Conservation (phyloP, 1,140 invertebrate genomes). For the Limonius californicus region DNA sequence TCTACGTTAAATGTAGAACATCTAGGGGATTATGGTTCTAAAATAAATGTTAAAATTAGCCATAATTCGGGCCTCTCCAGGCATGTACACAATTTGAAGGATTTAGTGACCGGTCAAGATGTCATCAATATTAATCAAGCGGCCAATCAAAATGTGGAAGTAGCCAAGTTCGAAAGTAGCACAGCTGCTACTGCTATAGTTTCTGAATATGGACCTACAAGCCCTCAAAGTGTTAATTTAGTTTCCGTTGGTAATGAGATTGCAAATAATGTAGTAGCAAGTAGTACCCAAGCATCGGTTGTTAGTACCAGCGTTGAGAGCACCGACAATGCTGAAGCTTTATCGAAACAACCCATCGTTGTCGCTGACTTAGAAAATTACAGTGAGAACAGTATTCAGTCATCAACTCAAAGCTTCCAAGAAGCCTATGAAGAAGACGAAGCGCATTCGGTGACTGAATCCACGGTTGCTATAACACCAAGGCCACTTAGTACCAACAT, state of each 20-base stretch:
- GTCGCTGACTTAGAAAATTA: slow-evolving; percentile 41
- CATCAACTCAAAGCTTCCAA: not conserved
- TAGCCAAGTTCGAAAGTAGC: not conserved
- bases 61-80: slow-evolving; percentile 26
- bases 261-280: not conserved
- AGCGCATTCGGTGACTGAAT: slow-evolving; percentile 15
- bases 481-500: slow-evolving; percentile 51
- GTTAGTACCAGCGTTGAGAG: too few species aligned
- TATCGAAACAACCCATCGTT: slow-evolving; percentile 42
- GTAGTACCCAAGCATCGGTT: too few species aligned
- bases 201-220: not conserved
- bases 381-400: not conserved
- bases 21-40: slow-evolving; percentile 5
- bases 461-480: slow-evolving; percentile 47
- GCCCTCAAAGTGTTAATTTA: too few species aligned
- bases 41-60: slow-evolving; percentile 6
- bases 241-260: not conserved
- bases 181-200: not conserved
- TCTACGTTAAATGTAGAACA: not conserved
- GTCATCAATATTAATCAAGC: slow-evolving; percentile 48
- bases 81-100: slow-evolving; percentile 52
- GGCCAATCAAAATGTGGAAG: not conserved
- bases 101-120: slow-evolving; percentile 54
- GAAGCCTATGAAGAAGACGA: not conserved
- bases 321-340: not conserved